Evolutionary conservation across 2,797 vertebrate genomes (phyloP), one percentile per base, ranked within the genome.

Genomic region (Mallotus villosus): DNA sequence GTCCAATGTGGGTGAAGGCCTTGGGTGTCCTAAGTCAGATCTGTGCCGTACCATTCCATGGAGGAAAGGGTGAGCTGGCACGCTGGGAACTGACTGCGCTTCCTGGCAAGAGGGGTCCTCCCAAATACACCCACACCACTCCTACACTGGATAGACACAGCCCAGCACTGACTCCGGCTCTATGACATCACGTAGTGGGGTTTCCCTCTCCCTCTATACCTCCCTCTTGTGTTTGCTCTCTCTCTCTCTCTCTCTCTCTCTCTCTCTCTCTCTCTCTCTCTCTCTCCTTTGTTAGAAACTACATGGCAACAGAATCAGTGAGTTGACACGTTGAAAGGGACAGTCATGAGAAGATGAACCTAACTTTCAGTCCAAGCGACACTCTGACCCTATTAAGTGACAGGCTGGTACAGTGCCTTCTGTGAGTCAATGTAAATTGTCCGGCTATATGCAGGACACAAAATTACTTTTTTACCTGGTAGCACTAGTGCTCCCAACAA

Each of bases 41-140:
- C 11, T 12, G 37, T 41, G 85, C 84, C 7, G 53, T 71, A 79
- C 76, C 83, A 79, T 82, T 65, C 72, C 73, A 71, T 1, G 22
- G 78, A 19, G 65, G 37, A n/a, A 76, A 75, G 87, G 84, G 85
- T 88, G 88, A 87, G 85, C 72, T 85, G 87, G 85, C 82, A 84
- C 64, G 75, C 32, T 24, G 72, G 68, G 79, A 85, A 83, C 71
- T 66, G 73, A 53, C 69, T 69, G 73, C 17, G 24, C 37, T 84
- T 87, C 87, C 81, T 53, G 60, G 79, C 81, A 89, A 68, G 58
- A 78, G 85, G 87, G 68, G 80, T 73, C 79, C 72, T 73, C 6
- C 68, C 24, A 16, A 41, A 41, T 41, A 41, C 37, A 41, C 37
- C 37, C 37, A 41, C 37, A 41, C 27, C 63, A 58, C 68, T 63